phyloP scores from a whole-genome alignment of 2,888 invertebrate species.

The Muschampia plurimacula region DNA sequence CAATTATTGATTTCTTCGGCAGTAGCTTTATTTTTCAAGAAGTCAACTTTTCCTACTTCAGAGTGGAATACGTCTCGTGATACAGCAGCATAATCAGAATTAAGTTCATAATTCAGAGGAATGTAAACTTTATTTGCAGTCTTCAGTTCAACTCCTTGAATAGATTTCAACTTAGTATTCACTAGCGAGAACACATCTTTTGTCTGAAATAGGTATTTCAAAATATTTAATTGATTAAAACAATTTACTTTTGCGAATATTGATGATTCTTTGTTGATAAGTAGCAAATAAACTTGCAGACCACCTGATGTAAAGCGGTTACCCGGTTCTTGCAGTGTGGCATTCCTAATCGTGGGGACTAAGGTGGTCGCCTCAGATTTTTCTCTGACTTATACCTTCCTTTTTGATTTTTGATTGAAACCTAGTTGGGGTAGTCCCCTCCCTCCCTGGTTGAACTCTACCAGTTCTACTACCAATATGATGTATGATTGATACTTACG shows the following conservation, averaged over 20 bases:
- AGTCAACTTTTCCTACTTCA: constrained; percentile 87
- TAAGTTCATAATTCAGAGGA: constrained; percentile 75
- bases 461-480: too few species aligned
- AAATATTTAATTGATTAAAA: background rate
- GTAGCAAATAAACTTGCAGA: too few species aligned
- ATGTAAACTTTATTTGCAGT: constrained; percentile 90
- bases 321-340: too few species aligned
- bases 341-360: too few species aligned
- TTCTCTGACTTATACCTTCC: too few species aligned
- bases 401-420: too few species aligned
- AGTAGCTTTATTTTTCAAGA: constrained; percentile 72
- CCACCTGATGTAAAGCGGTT: too few species aligned
- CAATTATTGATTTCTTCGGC: constrained; percentile 90
- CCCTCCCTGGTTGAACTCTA: too few species aligned
- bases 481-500: background rate
- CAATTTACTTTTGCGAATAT: background rate
- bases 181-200: constrained; percentile 59
- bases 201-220: constrained; percentile 58
- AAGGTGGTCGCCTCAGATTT: too few species aligned
- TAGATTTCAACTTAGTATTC: constrained; percentile 53
- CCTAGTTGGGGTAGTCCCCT: too few species aligned
- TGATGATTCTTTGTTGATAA: too few species aligned
- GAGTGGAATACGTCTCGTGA: constrained; percentile 86
- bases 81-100: constrained; percentile 81
- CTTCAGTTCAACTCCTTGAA: constrained; percentile 83